phyloP scores from a whole-genome alignment of 2,888 invertebrate species.

The Alloscopus bannaensis region DNA sequence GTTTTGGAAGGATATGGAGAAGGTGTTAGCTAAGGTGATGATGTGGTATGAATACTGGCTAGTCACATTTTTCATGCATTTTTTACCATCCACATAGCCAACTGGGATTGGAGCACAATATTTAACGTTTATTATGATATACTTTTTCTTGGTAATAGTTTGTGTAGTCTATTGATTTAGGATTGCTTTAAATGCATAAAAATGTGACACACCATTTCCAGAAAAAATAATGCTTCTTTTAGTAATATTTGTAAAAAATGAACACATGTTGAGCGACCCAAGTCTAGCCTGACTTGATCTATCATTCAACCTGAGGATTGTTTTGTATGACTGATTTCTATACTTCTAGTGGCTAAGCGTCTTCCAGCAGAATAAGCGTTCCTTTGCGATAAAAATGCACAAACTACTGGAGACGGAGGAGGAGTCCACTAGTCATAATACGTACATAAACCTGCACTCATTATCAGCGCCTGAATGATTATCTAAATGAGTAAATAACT shows the following conservation, averaged over 20 bases:
- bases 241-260: slow-evolving; percentile 68
- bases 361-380: slow-evolving; percentile 50
- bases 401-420: neutral
- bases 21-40: no score
- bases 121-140: no score
- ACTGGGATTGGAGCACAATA: no score
- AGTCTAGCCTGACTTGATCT: slow-evolving; percentile 69
- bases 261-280: slow-evolving; percentile 74
- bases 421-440: neutral
- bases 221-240: slow-evolving; percentile 51
- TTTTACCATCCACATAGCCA: no score
- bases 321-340: slow-evolving; percentile 61
- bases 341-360: slow-evolving; percentile 29
- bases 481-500: no score
- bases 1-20: no score
- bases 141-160: slow-evolving; percentile 13
- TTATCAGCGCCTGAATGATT: no score
- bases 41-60: no score
- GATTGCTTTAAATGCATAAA: slow-evolving; percentile 22
- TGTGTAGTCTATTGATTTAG: slow-evolving; percentile 16
- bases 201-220: slow-evolving; percentile 25
- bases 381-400: slow-evolving; percentile 1
- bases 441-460: no score
- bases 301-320: slow-evolving; percentile 71
- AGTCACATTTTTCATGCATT: no score